Base-by-base conservation (phyloP, 2,113 vertebrate genomes). In the Burhinus oedicnemus region DNA sequence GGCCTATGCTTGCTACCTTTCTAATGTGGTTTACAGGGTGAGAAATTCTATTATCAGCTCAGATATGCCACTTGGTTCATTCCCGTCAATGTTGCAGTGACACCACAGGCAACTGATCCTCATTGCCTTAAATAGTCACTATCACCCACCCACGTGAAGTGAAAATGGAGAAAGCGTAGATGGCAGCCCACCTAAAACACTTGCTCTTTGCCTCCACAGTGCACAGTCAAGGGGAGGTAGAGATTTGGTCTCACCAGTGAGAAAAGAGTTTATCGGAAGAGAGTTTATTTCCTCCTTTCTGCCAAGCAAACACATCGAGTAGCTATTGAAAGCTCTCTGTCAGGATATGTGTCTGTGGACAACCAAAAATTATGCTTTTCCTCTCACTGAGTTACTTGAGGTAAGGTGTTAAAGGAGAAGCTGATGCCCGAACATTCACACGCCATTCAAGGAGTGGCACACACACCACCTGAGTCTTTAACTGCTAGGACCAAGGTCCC, bases 141-240 rank as follows among this genome's bases (percentile, higher is more conserved):
- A 27, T 72, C 12, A 49, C 12, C 8, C 19, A 54, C 6, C 3
- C 15, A 12, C 0, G 3, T 5, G 36, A 93, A 85, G 49, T 21
- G 47, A 85, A 52, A 4, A 32, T 1, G 10, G n/a, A 4, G 3
- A n/a, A 49, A 70, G 8, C 0, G 0, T 10, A 47, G 38, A 34
- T 5, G 14, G 9, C 12, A 75, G n/a, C 29, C 13, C 11, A 78
- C 12, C 3, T 1, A 38, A 47, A 88, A 87, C 2, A 2, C 11
- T 66, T 65, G 22, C 3, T 76, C 21, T 71, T 62, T 71, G 7
- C 7, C 34, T 55, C 20, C 44, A 20, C 11, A 22, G 11, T 2
- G 2, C 25, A 40, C 5, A 15, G 52, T 19, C 40, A 61, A 57
- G 29, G 32, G 29, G 3, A 72, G 18, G 8, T 15, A 80, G 44